Conservation (phyloP, 2,113 vertebrate genomes). For the Pterocles orientalis region DNA sequence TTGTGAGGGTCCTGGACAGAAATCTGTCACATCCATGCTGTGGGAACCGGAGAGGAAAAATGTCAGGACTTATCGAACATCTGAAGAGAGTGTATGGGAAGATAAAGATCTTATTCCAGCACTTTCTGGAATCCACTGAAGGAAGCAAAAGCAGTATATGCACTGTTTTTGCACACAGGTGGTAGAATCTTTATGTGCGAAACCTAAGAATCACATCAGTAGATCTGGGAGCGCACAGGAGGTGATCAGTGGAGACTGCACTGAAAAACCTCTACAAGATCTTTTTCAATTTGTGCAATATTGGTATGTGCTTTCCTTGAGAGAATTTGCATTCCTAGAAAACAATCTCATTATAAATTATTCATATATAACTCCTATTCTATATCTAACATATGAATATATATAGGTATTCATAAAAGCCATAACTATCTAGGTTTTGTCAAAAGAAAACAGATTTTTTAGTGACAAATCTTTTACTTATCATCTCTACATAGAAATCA, state of each 20-base stretch:
- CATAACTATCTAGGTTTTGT: neutral
- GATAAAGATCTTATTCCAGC: neutral
- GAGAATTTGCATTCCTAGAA: neutral
- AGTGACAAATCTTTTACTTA: neutral
- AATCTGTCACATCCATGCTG: neutral
- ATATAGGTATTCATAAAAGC: neutral
- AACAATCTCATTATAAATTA: neutral
- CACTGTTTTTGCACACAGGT: neutral
- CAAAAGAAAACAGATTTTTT: neutral
- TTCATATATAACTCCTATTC: neutral
- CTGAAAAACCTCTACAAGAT: neutral
- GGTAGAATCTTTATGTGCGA: neutral
- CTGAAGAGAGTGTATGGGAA: neutral
- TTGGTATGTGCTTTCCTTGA: neutral
- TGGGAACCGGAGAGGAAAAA: neutral
- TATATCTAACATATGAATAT: neutral
- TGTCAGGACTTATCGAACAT: neutral
- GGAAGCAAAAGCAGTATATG: neutral
- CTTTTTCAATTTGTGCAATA: neutral
- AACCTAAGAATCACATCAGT: neutral
- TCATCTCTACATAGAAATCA: neutral
- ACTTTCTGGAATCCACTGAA: neutral
- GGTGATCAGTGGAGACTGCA: neutral
- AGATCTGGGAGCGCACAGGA: neutral
- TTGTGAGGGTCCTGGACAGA: neutral